Base-by-base conservation (phyloP, 92 coral and sea anemone species). In the Epizoanthus stellaris region DNA sequence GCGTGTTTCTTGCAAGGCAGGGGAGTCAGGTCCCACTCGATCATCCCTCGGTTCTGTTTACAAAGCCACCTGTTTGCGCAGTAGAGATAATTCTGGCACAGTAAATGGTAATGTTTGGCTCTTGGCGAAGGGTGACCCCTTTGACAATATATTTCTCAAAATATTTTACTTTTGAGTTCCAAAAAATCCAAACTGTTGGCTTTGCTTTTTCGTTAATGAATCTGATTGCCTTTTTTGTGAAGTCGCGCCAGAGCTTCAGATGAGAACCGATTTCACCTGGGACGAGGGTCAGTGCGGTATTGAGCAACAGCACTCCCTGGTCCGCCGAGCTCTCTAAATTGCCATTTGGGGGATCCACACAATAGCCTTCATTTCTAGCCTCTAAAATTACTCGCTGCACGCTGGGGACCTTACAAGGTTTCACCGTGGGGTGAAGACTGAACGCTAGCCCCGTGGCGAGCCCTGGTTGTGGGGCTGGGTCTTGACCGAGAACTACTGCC, bases 391-490 rank as follows among this genome's bases (percentile, higher is more conserved):
- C 93, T 39, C 93, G 68, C 54, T 75, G 88, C 16, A 90, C 93
- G 67, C 93, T 90, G 16, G 85, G 93, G 17, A 90, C 93, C 59
- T 61, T 25, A 30, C 42, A 67, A 25, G 93, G 73, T 17, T 80
- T 60, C 3, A 90, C 92, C 3, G 70, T 30, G 19, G 85, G 70
- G 52, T 82, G 80, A 1, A 90, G 83, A 42, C 93, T 90, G 76
- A 90, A 90, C 20, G 93, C 58, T 60, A 90, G 79, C 66, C 93
- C 93, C 4, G 93, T 88, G 20, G 93, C 93, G 7, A 88, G 81
- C 10, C 93, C 93, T 11, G 93, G 92, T 62, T 88, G 85, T 15
- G 93, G 93, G 66, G 93, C 93, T 19, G 93, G 93, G 62, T 90
- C 93, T 43, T 90, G 92, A 21, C 93, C 92, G 63, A 90, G 47